phyloP scores from a whole-genome alignment of 2,888 invertebrate species.

The Amphimallon solstitiale region DNA sequence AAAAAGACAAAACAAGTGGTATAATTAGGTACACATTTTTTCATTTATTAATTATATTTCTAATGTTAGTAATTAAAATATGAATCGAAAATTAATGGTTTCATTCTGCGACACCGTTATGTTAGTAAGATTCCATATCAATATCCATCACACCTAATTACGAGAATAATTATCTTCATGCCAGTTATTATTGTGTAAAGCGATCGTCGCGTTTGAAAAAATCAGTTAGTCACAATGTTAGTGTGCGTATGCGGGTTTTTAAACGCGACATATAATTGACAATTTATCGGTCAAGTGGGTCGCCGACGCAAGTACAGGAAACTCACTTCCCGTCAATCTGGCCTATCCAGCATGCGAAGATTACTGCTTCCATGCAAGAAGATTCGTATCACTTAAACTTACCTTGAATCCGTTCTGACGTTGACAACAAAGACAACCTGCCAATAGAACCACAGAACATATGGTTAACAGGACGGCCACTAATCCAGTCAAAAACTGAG shows the following conservation, averaged over 20 bases:
- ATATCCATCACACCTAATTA: too few relatives aligned
- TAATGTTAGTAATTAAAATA: too few relatives aligned
- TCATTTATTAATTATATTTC: too few relatives aligned
- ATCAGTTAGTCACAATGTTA: not conserved
- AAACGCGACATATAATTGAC: constrained; percentile 26
- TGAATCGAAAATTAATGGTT: too few relatives aligned
- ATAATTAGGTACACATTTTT: too few relatives aligned
- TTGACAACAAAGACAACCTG: constrained; percentile 63
- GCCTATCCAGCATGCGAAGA: constrained; percentile 23
- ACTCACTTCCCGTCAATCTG: constrained; percentile 34
- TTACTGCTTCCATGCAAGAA: constrained; percentile 31
- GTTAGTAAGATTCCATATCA: too few relatives aligned
- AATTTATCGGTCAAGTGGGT: constrained; percentile 32
- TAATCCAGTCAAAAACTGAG: constrained; percentile 58
- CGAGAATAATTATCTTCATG: not conserved
- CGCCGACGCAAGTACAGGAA: constrained; percentile 35
- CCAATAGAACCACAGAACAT: constrained; percentile 59
- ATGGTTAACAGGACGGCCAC: constrained; percentile 60
- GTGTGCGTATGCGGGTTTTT: constrained; percentile 11
- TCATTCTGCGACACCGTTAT: too few relatives aligned
- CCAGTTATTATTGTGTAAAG: not conserved
- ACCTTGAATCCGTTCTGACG: constrained; percentile 64
- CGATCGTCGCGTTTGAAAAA: not conserved
- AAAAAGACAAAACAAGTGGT: too few relatives aligned
- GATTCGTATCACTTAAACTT: constrained; percentile 41